phyloP scores from a whole-genome alignment of 2,888 invertebrate genomes.

The Phortica magna region DNA sequence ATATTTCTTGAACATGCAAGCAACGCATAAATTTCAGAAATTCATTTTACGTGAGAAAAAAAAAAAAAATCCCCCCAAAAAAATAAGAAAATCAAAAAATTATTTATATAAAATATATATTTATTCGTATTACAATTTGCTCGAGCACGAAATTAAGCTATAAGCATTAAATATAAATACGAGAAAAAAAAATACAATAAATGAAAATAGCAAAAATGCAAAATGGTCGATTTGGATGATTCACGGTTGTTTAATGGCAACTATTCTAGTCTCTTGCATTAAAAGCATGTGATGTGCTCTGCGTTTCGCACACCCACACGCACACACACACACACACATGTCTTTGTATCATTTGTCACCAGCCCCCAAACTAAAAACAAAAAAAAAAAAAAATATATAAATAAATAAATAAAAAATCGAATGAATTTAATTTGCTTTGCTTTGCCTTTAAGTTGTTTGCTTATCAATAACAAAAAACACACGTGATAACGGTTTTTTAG shows the following conservation, averaged over 20 bases:
- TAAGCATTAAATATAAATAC: neutral
- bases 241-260: neutral
- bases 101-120: neutral
- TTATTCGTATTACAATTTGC: neutral
- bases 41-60: neutral
- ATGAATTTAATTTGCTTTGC: neutral
- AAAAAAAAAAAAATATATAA: neutral
- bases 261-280: neutral
- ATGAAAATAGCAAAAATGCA: neutral
- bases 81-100: neutral
- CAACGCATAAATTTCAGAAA: conserved; percentile 25
- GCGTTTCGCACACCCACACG: neutral
- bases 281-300: neutral
- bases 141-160: neutral
- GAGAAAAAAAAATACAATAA: neutral
- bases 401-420: neutral
- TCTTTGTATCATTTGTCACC: neutral
- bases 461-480: conserved; percentile 19
- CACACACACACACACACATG: neutral
- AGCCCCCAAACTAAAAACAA: neutral
- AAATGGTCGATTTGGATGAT: neutral
- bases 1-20: conserved; percentile 13
- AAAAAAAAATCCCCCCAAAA: too few species aligned
- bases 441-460: neutral
- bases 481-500: conserved; percentile 24